Evolutionary conservation across 2,888 invertebrate genomes (phyloP).

Genomic region (Andrena bucephala): DNA sequence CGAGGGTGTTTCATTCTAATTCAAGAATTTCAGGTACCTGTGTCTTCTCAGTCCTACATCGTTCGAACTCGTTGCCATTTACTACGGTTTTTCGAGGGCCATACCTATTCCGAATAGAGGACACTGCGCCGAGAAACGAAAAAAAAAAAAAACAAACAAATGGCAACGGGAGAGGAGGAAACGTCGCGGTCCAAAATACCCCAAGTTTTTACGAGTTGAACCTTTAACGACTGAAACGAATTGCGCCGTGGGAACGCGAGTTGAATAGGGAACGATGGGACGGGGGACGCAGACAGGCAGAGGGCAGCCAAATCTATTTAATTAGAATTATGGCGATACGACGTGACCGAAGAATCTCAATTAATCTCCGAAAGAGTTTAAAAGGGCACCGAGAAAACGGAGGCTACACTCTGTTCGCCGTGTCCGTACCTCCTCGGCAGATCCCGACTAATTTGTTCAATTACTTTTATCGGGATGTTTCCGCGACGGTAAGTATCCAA

Average conservation of each 20-base stretch:
- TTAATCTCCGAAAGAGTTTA: slow-evolving; percentile 61
- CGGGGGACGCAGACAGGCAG: slow-evolving; percentile 8
- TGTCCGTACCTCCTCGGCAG: slow-evolving; percentile 7
- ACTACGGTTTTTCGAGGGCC: neutral
- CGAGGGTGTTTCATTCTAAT: too few species aligned
- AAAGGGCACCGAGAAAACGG: slow-evolving; percentile 32
- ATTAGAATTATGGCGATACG: slow-evolving; percentile 74
- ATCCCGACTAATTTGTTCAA: slow-evolving; percentile 56
- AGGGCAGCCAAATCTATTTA: slow-evolving; percentile 68
- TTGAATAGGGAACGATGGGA: slow-evolving; percentile 29
- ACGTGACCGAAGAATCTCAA: slow-evolving; percentile 71
- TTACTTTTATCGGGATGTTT: slow-evolving; percentile 54
- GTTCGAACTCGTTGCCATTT: too few species aligned
- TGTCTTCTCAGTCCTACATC: too few species aligned
- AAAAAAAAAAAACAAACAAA: neutral
- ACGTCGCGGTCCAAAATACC: slow-evolving; percentile 39
- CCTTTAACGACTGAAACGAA: slow-evolving; percentile 68
- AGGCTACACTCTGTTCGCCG: slow-evolving; percentile 31
- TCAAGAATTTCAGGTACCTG: too few species aligned
- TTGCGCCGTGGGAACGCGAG: slow-evolving; percentile 35
- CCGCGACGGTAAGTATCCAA: neutral
- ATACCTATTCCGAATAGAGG: slow-evolving; percentile 11
- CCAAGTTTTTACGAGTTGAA: slow-evolving; percentile 68
- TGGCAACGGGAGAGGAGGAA: neutral
- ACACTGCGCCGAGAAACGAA: slow-evolving; percentile 8